These are phyloP conservation scores for Sturnira hondurensis DNA, from an alignment of 2,113 vertebrate genomes.

Conservation along the genomic window DNA sequence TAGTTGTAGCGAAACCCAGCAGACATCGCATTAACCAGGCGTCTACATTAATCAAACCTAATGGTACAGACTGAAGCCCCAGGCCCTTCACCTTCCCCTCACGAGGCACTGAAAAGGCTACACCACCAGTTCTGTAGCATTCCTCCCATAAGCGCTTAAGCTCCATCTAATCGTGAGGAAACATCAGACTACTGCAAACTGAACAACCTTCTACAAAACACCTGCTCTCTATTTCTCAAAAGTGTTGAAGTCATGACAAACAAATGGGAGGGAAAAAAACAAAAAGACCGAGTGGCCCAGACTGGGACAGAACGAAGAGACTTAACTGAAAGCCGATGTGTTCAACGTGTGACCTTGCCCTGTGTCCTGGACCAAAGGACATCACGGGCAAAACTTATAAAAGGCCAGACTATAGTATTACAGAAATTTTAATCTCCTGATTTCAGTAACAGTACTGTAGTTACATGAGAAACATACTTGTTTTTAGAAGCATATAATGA, in stretches of 20 bases:
- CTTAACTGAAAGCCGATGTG: background rate
- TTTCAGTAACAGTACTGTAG: background rate
- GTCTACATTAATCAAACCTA: background rate
- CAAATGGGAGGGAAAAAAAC: background rate
- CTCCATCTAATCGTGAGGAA: background rate
- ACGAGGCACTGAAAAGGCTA: background rate
- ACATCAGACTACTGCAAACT: background rate
- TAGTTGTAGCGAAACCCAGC: background rate
- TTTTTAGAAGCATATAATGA: background rate
- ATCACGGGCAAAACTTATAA: background rate
- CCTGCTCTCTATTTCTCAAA: background rate
- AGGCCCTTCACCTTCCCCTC: background rate
- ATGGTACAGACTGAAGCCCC: background rate
- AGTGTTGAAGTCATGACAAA: background rate
- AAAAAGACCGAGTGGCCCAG: background rate
- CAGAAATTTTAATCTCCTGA: background rate
- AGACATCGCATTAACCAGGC: background rate
- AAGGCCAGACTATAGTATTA: background rate
- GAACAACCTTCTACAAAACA: background rate
- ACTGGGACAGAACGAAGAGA: background rate
- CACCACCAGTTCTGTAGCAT: background rate
- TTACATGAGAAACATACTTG: background rate
- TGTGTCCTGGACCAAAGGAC: background rate
- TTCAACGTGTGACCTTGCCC: background rate
- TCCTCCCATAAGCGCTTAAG: background rate